Evolutionary conservation across 2,888 invertebrate species (phyloP), one percentile per base, ranked within the genome.

Genomic region (Pandemis cinnamomeana): DNA sequence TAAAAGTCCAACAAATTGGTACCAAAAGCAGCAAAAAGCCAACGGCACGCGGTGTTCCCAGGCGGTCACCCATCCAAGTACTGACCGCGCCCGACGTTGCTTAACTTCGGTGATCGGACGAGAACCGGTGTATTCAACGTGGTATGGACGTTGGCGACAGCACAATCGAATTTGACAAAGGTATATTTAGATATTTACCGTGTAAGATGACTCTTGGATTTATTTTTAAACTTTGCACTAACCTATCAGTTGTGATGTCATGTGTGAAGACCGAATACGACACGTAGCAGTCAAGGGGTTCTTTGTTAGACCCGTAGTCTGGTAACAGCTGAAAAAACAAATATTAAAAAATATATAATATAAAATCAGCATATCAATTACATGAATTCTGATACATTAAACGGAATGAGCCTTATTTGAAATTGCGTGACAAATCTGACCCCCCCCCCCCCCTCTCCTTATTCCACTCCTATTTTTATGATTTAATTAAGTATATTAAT

Each of bases 231-330:
- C 13, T 48, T 15, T 44, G 61, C 63, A 77, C 76, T 78, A 79
- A 92, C 93, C 92, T 89, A 77, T 93, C 93, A 0, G 94, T 93
- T 85, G 87, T 91, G 41, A 94, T 88, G 41, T 87, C 86, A 78
- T 93, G 91, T 2, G 91, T 92, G 72, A 94, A 94, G 2, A 92
- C 91, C 0, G 93, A 87, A 76, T 94, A 94, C 4, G 89, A 87
- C 10, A 93, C 82, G 71, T 83, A 90, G 74, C 88, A 91, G 53
- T 89, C 86, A 0, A 83, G 68, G 5, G 75, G 77, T n/a, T 87
- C 86, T 71, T 86, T 87, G 4, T 71, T 78, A 0, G 80, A 63
- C 55, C 79, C 78, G 8, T 78, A 76, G 8, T 86, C 85, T 6
- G 89, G 86, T 44, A 93, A 75, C 64, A 93, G 77, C 93, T 94